A percentile compares a stretch with the other conserved stretches of the same genome.
These are phyloP conservation scores for Cyphomyrus discorhynchus DNA, from an alignment of 2,113 vertebrate species.

Conservation along the genomic window DNA sequence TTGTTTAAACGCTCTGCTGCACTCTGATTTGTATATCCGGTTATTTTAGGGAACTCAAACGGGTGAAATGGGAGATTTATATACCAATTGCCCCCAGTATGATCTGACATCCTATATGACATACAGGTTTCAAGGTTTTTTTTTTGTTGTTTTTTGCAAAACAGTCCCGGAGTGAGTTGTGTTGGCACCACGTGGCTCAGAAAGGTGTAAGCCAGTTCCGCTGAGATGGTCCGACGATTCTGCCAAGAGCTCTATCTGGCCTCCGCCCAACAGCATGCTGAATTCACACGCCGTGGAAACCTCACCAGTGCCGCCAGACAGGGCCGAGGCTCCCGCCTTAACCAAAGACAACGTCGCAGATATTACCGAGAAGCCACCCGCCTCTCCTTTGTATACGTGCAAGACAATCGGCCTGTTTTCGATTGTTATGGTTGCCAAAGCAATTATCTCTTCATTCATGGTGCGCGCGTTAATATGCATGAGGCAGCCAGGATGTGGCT, in stretches of 20 bases:
- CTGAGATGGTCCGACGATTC: not conserved
- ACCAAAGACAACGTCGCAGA: not conserved
- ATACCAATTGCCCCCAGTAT: not conserved
- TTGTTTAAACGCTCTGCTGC: not conserved
- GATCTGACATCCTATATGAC: not conserved
- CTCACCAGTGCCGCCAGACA: not conserved
- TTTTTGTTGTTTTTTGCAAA: not conserved
- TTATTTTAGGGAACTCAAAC: not conserved
- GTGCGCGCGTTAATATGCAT: not conserved
- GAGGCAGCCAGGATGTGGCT: not conserved
- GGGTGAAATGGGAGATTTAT: not conserved
- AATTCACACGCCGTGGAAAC: not conserved
- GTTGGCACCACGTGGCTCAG: not conserved
- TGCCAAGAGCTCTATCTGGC: not conserved
- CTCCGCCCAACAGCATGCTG: not conserved
- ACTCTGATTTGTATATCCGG: not conserved
- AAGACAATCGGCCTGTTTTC: not conserved
- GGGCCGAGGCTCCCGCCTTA: not conserved
- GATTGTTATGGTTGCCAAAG: conserved; percentile 12
- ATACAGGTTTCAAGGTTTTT: not conserved
- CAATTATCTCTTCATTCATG: not conserved
- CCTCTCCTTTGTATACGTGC: not conserved
- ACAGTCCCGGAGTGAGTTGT: not conserved
- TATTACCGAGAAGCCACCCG: not conserved
- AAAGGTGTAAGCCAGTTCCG: not conserved